Conservation (phyloP, 2,797 vertebrate genomes). For the Poecile montanus region DNA sequence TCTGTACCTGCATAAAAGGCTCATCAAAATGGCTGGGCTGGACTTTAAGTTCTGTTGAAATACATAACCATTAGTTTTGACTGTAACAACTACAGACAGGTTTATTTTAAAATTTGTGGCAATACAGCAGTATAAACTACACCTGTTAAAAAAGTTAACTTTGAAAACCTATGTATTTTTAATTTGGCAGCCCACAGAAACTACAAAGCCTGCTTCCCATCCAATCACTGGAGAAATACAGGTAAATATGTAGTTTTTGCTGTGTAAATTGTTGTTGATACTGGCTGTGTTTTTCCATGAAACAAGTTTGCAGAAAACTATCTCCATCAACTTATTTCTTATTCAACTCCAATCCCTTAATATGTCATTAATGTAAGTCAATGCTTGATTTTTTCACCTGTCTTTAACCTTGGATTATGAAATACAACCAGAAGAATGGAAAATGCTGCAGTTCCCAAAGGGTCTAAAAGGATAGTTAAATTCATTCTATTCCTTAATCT, state of each 20-base stretch:
- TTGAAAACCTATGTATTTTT: conserved; percentile 11
- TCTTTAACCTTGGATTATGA: neutral
- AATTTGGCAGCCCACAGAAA: conserved; percentile 83
- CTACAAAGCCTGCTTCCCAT: conserved; percentile 82
- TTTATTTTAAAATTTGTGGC: neutral
- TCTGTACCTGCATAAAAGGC: neutral
- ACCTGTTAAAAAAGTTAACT: neutral
- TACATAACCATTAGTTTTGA: neutral
- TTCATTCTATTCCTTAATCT: neutral
- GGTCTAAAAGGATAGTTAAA: neutral
- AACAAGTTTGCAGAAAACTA: neutral
- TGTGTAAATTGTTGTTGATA: neutral
- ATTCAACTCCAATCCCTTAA: neutral
- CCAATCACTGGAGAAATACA: conserved; percentile 97
- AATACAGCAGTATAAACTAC: neutral
- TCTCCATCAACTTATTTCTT: neutral
- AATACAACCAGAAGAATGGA: neutral
- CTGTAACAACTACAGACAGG: neutral
- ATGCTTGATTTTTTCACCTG: neutral
- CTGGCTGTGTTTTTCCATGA: neutral
- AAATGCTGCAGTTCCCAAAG: neutral
- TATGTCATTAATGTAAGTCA: neutral
- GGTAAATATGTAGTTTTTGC: conserved; percentile 70
- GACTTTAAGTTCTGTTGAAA: neutral
- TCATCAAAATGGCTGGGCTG: neutral